phyloP scores from a whole-genome alignment of 1,140 invertebrate genomes.

The Macrotrachela quadricornifera region DNA sequence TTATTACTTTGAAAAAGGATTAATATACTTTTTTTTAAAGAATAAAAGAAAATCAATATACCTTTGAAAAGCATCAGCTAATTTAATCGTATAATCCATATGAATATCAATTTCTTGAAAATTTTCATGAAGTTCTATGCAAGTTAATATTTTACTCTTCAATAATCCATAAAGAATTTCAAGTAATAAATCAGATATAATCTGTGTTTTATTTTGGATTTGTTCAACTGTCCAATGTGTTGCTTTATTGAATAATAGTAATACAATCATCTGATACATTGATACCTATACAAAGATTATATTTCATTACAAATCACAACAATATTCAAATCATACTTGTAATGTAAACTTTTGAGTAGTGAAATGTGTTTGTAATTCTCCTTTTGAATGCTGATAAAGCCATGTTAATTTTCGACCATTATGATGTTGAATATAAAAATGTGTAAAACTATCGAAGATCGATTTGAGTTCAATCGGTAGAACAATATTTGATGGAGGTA shows the following conservation, averaged over 20 bases:
- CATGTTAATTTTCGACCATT: slow-evolving; percentile 89
- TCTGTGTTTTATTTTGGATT: slow-evolving; percentile 61
- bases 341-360: slow-evolving; percentile 45
- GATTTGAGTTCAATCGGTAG: slow-evolving; percentile 69
- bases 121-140: too few species aligned
- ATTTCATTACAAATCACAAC: too few species aligned
- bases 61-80: too few species aligned
- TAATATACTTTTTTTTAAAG: too few species aligned
- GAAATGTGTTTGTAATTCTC: slow-evolving; percentile 83
- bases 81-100: too few species aligned
- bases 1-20: slow-evolving; percentile 69
- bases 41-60: too few species aligned
- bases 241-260: slow-evolving; percentile 80
- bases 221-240: slow-evolving; percentile 63
- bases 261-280: slow-evolving; percentile 91
- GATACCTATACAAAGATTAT: too few species aligned
- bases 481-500: slow-evolving; percentile 68
- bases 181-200: slow-evolving; percentile 44
- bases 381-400: slow-evolving; percentile 93
- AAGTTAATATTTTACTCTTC: slow-evolving; percentile 61
- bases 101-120: too few species aligned
- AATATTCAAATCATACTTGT: too few species aligned
- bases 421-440: slow-evolving; percentile 81
- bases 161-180: slow-evolving; percentile 55
- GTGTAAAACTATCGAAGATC: slow-evolving; percentile 54